Evolutionary conservation across 2,797 vertebrate genomes (phyloP).

Genomic region (Enteromius paludinosus): DNA sequence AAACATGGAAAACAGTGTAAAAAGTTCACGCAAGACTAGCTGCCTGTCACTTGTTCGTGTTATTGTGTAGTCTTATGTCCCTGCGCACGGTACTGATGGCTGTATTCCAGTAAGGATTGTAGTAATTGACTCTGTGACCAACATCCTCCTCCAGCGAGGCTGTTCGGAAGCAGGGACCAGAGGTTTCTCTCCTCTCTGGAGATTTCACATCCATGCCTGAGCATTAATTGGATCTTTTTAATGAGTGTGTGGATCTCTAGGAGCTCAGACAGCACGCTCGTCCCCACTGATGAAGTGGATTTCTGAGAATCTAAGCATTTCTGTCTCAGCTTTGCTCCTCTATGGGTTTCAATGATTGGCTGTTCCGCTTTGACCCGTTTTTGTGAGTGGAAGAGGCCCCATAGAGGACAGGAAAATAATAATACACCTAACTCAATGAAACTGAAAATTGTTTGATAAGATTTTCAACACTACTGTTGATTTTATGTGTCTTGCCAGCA

Average conservation of each 20-base stretch:
- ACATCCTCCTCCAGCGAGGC: conserved; percentile 7
- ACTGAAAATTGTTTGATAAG: not conserved
- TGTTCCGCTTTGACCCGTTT: conserved; percentile 56
- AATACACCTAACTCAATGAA: not conserved
- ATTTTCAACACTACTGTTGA: not conserved
- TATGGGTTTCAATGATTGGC: conserved; percentile 66
- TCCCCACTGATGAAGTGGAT: conserved; percentile 50
- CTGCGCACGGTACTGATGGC: not conserved
- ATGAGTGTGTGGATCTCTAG: conserved; percentile 65
- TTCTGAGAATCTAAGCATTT: conserved; percentile 56
- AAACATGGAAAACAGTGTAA: conserved; percentile 14
- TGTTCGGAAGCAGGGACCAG: conserved; percentile 54
- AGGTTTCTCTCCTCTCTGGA: conserved; percentile 36
- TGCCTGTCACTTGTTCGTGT: conserved; percentile 16
- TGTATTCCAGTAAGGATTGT: conserved; percentile 36
- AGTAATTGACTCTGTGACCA: conserved; percentile 54
- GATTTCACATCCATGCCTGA: conserved; percentile 54
- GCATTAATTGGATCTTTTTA: conserved; percentile 73
- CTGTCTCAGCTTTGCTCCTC: conserved; percentile 35
- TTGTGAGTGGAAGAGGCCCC: not conserved
- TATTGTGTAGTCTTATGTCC: conserved; percentile 23
- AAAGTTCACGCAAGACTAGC: conserved; percentile 21
- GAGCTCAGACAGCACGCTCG: conserved; percentile 29
- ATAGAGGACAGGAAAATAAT: not conserved
- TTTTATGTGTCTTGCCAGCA: not conserved